Base-by-base conservation (phyloP, 64 coral and sea anemone genomes). In the Orbicella faveolata region DNA sequence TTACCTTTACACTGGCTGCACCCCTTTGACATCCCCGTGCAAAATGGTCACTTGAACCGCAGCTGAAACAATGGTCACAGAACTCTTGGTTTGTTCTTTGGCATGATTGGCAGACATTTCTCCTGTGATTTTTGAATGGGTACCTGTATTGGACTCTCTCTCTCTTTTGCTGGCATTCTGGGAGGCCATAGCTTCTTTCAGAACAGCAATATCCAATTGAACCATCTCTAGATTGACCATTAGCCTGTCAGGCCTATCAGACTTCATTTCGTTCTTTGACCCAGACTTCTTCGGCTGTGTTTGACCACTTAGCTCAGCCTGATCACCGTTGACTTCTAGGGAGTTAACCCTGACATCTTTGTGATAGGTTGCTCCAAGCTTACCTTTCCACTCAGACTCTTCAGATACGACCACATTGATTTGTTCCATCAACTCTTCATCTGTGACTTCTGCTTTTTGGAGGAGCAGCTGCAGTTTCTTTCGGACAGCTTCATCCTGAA, bases 1-100 rank as follows among this genome's bases (percentile, higher is more conserved):
- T 30, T 30, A 30, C 30, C 30, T 30, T 30, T 41, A 23, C 37
- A 19, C 20, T 5, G 18, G 61, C 33, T 52, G 59, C 75, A 79
- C 18, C 23, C 19, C 64, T 52, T 20, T 13, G 39, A 52, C 83
- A 94, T 13, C 89, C 83, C 6, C 89, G 55, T 0, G 81, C 73
- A 74, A 86, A 90, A 61, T 94, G 88, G 12, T 90, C 92, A 87
- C 80, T 44, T 75, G 92, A 90, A 2, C 87, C 79, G 72, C 92
- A 94, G 11, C 84, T 83, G 16, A 89, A 94, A 34, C 92, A 94
- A 33, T 90, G 89, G 18, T 86, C 36, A 83, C 83, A 81, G 20
- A 52, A 39, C 41, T 91, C 67, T 75, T 81, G 52, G 73, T 83
- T 83, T 37, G 30, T 30, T 62, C 17, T 9, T 34, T 91, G 21